Conservation (phyloP, 2,113 vertebrate genomes). For the Microcebus tavaratra region DNA sequence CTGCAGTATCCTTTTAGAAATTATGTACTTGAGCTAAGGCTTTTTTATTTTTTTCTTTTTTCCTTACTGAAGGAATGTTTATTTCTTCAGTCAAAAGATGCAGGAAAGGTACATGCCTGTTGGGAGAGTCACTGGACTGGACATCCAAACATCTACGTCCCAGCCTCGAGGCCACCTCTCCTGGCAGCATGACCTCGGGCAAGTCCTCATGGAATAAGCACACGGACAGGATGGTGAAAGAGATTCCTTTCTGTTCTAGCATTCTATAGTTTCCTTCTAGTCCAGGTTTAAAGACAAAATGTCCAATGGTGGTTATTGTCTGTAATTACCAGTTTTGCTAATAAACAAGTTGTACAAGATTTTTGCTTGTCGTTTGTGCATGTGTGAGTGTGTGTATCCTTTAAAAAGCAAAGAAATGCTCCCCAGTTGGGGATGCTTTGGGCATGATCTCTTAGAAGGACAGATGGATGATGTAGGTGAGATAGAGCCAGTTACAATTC, state of each 20-base stretch:
- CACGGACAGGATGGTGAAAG: background rate
- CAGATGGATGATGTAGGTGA: background rate
- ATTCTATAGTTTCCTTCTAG: background rate
- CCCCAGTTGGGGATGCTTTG: background rate
- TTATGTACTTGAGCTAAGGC: constrained; percentile 38
- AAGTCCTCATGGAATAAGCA: background rate
- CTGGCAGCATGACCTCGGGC: background rate
- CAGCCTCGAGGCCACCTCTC: background rate
- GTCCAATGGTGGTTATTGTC: background rate
- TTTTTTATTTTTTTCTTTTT: background rate
- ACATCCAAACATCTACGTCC: background rate
- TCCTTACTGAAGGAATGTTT: background rate
- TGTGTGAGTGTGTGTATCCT: background rate
- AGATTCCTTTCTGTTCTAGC: background rate
- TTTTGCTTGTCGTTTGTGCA: background rate
- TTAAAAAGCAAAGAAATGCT: background rate
- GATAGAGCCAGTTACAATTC: background rate
- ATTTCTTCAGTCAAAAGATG: constrained; percentile 46
- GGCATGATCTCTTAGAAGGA: background rate
- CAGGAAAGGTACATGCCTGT: background rate
- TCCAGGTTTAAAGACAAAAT: background rate
- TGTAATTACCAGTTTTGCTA: background rate
- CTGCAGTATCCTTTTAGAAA: constrained; percentile 49
- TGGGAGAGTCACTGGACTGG: background rate
- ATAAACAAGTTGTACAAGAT: background rate